Base-by-base conservation (phyloP, 1,140 invertebrate species). In the Eciton burchellii region DNA sequence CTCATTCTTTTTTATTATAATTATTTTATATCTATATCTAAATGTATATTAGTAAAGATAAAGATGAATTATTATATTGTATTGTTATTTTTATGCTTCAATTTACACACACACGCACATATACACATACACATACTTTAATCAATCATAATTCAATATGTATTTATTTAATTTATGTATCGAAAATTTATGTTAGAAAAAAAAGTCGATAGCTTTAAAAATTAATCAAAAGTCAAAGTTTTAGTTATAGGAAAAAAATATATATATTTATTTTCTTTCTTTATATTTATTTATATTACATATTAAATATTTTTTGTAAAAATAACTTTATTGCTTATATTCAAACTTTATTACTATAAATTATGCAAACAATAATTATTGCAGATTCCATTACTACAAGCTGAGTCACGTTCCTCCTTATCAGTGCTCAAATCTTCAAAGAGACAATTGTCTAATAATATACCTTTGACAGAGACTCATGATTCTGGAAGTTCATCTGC, bases 401-500 rank as follows among this genome's bases (percentile, higher is more conserved):
- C 93, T 70, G 93, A 94, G 71, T 94, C 94, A 29, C 92, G 94
- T 63, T 94, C 94, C 6, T 94, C 94, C 5, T 88, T 94, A 41
- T 94, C 93, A 82, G 93, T 94, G 77, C 89, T 94, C 70, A 94
- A 94, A 81, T 94, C 93, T 83, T 94, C 93, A 16, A 94, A 94
- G 74, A 89, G 93, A 43, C 93, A 94, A 82, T 86, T 94, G 21
- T 92, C 92, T 29, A 92, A 89, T 74, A 94, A 94, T 88, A 86
- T 93, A 74, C 93, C 93, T 59, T 86, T 94, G 66, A 85, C 89
- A 68, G 94, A 94, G 81, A 92, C 81, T 72, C 93, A 94, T 54
- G 93, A 93, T 88, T 94, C 92, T 70, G 94, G 91, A 59, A 94
- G 94, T 89, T 95, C 94, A 4, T 94, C 94, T n/a, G 93, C 93